Evolutionary conservation across 92 coral and sea anemone species (phyloP).

Genomic region (Heliopora coerulea): DNA sequence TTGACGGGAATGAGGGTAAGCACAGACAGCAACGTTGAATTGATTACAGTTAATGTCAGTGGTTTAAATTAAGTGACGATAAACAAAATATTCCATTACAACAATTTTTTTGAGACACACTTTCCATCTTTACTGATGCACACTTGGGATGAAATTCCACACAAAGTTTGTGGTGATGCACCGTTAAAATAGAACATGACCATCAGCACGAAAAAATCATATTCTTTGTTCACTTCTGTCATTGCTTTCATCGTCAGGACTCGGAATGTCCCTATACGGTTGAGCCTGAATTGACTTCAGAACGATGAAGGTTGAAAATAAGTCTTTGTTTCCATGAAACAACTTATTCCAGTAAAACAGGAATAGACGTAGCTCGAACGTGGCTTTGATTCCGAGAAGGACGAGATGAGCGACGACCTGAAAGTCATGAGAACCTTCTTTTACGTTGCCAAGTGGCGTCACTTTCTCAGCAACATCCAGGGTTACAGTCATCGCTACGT

Average conservation of each 20-base stretch:
- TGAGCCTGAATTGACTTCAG: not conserved
- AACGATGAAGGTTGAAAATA: conserved; percentile 1
- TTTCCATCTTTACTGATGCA: no score
- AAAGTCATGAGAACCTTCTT: conserved; percentile 10
- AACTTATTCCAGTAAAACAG: conserved; percentile 37
- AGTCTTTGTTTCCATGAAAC: conserved; percentile 27
- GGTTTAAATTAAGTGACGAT: no score
- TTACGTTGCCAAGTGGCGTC: conserved; percentile 16
- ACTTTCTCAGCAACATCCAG: conserved; percentile 38
- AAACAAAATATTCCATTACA: no score
- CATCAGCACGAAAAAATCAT: no score
- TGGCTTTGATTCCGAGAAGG: conserved; percentile 26
- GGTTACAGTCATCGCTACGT: not conserved
- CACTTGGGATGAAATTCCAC: no score
- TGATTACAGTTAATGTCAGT: no score
- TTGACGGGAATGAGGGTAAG: no score
- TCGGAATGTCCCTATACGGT: no score
- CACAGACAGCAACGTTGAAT: no score
- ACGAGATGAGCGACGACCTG: conserved; percentile 3
- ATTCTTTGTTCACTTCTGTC: not conserved
- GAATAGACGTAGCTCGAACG: conserved; percentile 20
- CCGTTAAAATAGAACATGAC: no score
- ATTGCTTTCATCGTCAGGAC: not conserved
- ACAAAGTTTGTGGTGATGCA: no score
- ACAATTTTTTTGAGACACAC: no score